Base-by-base conservation (phyloP, 2,888 invertebrate species). In the Thecophora atra region DNA sequence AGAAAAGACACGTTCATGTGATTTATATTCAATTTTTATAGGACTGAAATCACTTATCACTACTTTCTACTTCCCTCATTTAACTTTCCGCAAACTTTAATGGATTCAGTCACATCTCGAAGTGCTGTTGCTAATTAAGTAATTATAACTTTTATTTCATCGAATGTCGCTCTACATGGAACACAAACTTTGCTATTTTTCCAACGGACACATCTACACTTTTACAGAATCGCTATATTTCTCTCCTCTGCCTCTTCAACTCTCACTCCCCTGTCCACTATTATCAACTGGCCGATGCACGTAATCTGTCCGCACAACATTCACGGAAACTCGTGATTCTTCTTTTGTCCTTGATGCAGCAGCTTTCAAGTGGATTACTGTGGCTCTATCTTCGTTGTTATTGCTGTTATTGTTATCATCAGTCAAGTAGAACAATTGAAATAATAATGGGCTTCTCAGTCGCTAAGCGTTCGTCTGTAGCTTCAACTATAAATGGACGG, bases 401-500 rank as follows among this genome's bases (percentile, higher is more conserved):
- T 47, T 47, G 21, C 42, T 21, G 47, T 44, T 44, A 21, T 47
- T 52, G 28, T 52, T 51, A 66, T 52, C 51, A 65, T 65, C 52
- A 66, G 26, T 30, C 66, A 65, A 65, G 66, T 51, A 19, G 52
- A 66, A 66, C 66, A 66, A 66, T 66, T 66, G 66, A 66, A 66
- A 66, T 66, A 66, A 66, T 66, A 66, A 30, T 21, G 30, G 52
- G 52, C 52, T 26, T 51, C 51, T 51, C 47, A 52, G 66, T n/a
- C 52, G 52, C 51, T 51, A 51, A 66, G 52, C 52, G 66, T 52
- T 52, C 11, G 28, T 52, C 51, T 51, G 66, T 66, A 28, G 47
- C 47, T 47, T 13, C 17, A 17, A 17, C 11, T n/a, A n/a, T 47
- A 30, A 66, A 66, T 52, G 52, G 52, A 28, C 11, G 66, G 19